Percentiles rank a stretch among this genome's conserved stretches.
Conservation (phyloP, 2,113 vertebrate genomes). For the Silurus meridionalis region DNA sequence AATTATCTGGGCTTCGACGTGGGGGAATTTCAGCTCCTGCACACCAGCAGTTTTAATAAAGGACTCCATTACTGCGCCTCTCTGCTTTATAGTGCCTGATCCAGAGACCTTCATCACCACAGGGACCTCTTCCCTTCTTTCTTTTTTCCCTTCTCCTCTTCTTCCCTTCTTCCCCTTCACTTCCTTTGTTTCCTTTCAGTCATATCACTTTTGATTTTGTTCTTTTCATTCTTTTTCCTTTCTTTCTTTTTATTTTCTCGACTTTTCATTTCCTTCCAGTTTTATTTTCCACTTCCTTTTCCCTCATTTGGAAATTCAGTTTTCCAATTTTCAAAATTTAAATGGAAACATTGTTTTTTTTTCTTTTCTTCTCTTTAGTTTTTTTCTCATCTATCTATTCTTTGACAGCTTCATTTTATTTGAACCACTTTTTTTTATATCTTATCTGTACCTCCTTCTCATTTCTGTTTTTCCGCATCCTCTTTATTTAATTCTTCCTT, state of each 20-base stretch:
- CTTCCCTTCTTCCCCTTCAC: background rate
- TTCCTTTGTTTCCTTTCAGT: background rate
- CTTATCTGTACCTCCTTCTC: background rate
- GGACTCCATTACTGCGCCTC: slow-evolving; percentile 90
- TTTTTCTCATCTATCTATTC: background rate
- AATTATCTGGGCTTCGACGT: slow-evolving; percentile 99
- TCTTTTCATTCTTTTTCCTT: slow-evolving; percentile 2
- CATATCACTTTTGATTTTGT: background rate
- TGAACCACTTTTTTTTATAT: slow-evolving; percentile 47
- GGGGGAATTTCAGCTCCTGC: slow-evolving; percentile 95
- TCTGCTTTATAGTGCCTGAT: slow-evolving; percentile 69
- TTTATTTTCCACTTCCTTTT: background rate
- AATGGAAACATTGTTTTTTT: background rate
- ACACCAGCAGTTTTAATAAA: slow-evolving; percentile 99
- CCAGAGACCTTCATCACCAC: slow-evolving; percentile 34
- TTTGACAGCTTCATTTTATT: slow-evolving; percentile 44
- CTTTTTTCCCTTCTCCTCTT: background rate
- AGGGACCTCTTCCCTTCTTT: background rate
- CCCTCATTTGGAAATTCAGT: background rate
- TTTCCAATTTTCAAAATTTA: background rate
- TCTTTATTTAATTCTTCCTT: background rate
- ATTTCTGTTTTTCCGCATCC: background rate
- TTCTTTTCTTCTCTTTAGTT: slow-evolving; percentile 46
- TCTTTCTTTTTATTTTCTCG: background rate
- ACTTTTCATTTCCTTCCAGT: background rate